Conservation (phyloP, 2,888 invertebrate species). For the Scaptodrosophila latifasciaeformis region DNA sequence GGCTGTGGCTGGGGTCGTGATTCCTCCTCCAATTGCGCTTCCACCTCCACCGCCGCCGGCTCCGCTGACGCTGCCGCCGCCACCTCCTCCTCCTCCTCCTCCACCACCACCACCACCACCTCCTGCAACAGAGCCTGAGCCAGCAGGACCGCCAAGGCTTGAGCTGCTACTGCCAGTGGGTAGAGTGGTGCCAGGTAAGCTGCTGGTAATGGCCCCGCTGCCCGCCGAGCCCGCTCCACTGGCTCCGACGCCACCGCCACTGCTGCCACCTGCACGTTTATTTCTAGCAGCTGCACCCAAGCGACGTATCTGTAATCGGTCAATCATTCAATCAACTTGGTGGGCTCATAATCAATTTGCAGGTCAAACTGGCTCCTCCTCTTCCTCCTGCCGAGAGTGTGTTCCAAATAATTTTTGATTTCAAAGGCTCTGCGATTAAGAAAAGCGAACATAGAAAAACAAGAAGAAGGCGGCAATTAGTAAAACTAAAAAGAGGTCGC, state of each 20-base stretch:
- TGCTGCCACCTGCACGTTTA: conserved; percentile 52
- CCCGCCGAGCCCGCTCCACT: background rate
- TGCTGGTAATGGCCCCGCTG: conserved; percentile 1
- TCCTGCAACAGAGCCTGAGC: background rate
- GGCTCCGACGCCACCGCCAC: conserved; percentile 9
- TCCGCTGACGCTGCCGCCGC: background rate
- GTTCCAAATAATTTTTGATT: too few relatives aligned
- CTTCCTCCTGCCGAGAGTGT: too few relatives aligned
- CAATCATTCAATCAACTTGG: conserved; percentile 68
- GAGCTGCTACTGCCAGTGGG: conserved; percentile 28
- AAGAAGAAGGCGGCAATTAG: conserved; percentile 10
- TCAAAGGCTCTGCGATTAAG: too few relatives aligned
- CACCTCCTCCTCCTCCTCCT: background rate
- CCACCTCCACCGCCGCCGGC: conserved; percentile 19
- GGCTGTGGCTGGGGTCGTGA: conserved; percentile 52
- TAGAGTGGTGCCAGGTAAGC: background rate
- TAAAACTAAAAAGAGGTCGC: too few relatives aligned
- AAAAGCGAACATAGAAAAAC: too few relatives aligned
- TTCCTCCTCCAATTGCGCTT: conserved; percentile 39
- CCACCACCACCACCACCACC: background rate
- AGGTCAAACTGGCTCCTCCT: conserved; percentile 8
- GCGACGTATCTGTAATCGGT: conserved; percentile 70
- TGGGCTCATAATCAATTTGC: conserved; percentile 1
- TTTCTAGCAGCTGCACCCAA: conserved; percentile 68
- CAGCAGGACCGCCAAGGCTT: background rate